These are phyloP conservation scores for Rhopalosiphum padi DNA, from an alignment of 1,140 invertebrate genomes.

Conservation along the genomic window DNA sequence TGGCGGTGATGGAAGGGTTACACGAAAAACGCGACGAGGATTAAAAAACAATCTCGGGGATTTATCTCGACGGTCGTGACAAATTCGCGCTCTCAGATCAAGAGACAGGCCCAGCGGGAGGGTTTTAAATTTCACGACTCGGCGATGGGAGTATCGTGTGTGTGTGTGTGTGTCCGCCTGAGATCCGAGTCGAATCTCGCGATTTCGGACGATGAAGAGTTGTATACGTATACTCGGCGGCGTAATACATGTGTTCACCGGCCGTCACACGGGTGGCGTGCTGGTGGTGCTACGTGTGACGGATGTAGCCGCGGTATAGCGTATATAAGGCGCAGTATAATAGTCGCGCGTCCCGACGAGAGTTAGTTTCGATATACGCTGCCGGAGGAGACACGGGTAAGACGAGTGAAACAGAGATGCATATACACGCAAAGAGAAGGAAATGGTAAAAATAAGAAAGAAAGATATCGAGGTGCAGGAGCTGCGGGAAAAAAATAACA, in stretches of 20 bases:
- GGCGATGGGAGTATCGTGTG: background rate
- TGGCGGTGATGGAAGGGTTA: background rate
- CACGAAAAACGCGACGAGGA: background rate
- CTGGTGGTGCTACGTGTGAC: no score
- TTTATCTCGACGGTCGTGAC: slow-evolving; percentile 21
- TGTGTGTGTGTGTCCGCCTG: background rate
- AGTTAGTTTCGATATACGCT: background rate
- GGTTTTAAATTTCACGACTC: background rate
- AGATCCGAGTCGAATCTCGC: background rate
- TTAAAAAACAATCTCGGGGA: slow-evolving; percentile 5
- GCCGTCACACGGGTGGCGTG: background rate
- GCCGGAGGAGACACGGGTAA: background rate
- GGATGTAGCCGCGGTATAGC: no score
- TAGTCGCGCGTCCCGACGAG: background rate
- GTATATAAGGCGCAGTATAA: background rate
- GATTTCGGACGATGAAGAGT: background rate
- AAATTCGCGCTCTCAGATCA: background rate
- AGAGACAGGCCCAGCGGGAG: background rate
- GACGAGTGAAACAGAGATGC: background rate
- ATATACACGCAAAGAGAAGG: background rate
- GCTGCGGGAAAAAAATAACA: slow-evolving; percentile 23
- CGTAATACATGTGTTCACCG: background rate
- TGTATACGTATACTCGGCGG: background rate
- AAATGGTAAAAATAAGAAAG: background rate
- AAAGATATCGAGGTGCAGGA: background rate